A percentile compares a stretch with the other conserved stretches of the same genome.
Evolutionary conservation across 1,140 invertebrate species (phyloP).

Genomic region (Leptopilina boulardi): DNA sequence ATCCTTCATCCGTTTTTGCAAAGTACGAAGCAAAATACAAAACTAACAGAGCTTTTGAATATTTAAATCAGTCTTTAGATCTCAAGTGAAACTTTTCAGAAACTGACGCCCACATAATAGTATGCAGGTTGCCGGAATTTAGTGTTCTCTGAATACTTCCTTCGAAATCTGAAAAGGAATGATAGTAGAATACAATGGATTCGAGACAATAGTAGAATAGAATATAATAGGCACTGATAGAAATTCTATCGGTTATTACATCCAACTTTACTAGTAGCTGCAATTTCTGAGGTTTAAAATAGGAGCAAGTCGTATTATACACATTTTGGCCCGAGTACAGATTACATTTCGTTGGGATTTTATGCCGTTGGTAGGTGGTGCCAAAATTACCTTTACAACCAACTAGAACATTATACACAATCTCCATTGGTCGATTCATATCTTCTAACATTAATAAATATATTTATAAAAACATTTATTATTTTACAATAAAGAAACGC

Average conservation of each 20-base stretch:
- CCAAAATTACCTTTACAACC: slow-evolving; percentile 24
- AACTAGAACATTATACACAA: neutral
- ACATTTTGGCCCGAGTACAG: slow-evolving; percentile 18
- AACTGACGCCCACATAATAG: slow-evolving; percentile 26
- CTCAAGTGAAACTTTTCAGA: neutral
- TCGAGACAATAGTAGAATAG: slow-evolving; percentile 23
- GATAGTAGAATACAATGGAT: slow-evolving; percentile 22
- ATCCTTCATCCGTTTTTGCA: no score
- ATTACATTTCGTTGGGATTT: slow-evolving; percentile 14
- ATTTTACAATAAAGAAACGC: neutral
- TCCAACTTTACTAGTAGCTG: neutral
- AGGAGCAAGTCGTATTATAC: slow-evolving; percentile 16
- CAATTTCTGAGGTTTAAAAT: slow-evolving; percentile 25
- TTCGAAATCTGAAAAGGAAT: slow-evolving; percentile 4
- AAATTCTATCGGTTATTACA: slow-evolving; percentile 33
- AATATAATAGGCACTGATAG: slow-evolving; percentile 25
- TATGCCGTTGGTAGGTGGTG: neutral
- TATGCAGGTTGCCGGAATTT: slow-evolving; percentile 6
- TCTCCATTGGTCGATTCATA: neutral
- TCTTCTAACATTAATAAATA: neutral
- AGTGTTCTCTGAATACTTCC: slow-evolving; percentile 23
- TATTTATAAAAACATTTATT: neutral
- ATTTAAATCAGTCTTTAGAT: neutral
- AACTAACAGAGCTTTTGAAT: neutral
- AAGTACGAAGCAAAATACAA: neutral